Evolutionary conservation across 2,888 invertebrate species (phyloP).

Genomic region (Drosophila longiperda): DNA sequence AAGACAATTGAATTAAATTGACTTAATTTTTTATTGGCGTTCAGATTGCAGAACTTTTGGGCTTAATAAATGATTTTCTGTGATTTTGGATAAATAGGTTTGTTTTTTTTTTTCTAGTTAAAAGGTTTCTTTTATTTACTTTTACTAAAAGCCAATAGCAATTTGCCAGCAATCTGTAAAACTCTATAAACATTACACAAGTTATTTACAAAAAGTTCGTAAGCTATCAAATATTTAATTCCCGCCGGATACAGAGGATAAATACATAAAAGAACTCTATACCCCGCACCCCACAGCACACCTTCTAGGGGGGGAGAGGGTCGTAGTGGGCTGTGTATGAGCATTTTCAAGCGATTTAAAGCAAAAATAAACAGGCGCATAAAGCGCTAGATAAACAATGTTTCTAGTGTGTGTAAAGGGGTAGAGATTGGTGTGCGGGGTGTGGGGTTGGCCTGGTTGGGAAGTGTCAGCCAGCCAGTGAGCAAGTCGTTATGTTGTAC

Average conservation of each 20-base stretch:
- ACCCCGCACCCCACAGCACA: background rate
- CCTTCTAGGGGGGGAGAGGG: background rate
- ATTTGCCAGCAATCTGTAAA: background rate
- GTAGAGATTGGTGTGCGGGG: background rate
- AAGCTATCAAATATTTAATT: slow-evolving; percentile 15
- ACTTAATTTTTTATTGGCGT: too few relatives aligned
- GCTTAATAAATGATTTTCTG: too few relatives aligned
- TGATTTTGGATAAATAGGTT: background rate
- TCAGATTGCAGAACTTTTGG: too few relatives aligned
- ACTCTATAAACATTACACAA: slow-evolving; percentile 6
- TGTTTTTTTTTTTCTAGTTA: background rate
- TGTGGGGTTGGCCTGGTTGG: background rate
- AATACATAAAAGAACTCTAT: background rate
- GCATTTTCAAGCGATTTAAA: slow-evolving; percentile 57
- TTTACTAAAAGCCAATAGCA: background rate
- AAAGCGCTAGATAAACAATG: slow-evolving; percentile 71
- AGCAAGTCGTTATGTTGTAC: slow-evolving; percentile 20
- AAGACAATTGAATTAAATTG: background rate
- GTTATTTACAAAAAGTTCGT: slow-evolving; percentile 10
- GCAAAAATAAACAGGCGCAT: slow-evolving; percentile 60
- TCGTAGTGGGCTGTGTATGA: slow-evolving; percentile 6
- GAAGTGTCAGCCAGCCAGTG: background rate
- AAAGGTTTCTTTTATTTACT: background rate
- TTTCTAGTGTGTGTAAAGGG: slow-evolving; percentile 44
- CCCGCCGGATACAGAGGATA: slow-evolving; percentile 12